Percentiles rank a stretch among this genome's conserved stretches.
Conservation (phyloP, 2,113 vertebrate genomes). For the Cyprinodon tularosa region DNA sequence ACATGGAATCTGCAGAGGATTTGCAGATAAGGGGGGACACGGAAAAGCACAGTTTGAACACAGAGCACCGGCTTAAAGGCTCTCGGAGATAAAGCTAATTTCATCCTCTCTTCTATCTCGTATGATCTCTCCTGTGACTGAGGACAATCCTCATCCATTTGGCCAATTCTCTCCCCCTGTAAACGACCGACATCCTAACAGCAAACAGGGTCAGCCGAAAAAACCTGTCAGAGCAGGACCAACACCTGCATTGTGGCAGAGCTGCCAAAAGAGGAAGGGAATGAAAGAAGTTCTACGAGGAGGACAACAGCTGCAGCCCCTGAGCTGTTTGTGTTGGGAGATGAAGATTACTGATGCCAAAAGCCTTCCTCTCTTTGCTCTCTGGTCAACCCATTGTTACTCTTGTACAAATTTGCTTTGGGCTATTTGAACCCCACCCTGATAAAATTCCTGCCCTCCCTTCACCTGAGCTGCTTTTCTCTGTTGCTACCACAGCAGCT, state of each 20-base stretch:
- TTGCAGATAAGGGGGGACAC: conserved; percentile 9
- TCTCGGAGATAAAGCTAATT: conserved; percentile 29
- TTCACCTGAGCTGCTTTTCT: not conserved
- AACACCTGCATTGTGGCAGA: conserved; percentile 70
- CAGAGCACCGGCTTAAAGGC: conserved; percentile 10
- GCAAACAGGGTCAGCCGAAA: conserved; percentile 65
- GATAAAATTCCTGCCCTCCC: conserved; percentile 55
- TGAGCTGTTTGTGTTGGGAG: conserved; percentile 76
- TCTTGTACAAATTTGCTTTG: conserved; percentile 77
- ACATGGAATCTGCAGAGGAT: conserved; percentile 12
- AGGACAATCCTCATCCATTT: conserved; percentile 67
- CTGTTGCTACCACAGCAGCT: not conserved
- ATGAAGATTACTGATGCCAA: conserved; percentile 60
- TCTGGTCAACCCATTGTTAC: conserved; percentile 68
- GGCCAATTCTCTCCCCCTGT: conserved; percentile 55
- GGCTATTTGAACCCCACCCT: conserved; percentile 64
- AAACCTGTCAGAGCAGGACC: conserved; percentile 70
- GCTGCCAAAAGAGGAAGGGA: conserved; percentile 66
- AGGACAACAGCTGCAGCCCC: conserved; percentile 71
- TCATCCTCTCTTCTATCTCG: conserved; percentile 53
- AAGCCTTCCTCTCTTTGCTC: conserved; percentile 67
- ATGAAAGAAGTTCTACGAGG: conserved; percentile 49
- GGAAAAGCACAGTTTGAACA: not conserved
- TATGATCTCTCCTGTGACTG: conserved; percentile 36
- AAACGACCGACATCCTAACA: conserved; percentile 74